Evolutionary conservation across 2,888 invertebrate genomes (phyloP).

Genomic region (Pandemis heparana): DNA sequence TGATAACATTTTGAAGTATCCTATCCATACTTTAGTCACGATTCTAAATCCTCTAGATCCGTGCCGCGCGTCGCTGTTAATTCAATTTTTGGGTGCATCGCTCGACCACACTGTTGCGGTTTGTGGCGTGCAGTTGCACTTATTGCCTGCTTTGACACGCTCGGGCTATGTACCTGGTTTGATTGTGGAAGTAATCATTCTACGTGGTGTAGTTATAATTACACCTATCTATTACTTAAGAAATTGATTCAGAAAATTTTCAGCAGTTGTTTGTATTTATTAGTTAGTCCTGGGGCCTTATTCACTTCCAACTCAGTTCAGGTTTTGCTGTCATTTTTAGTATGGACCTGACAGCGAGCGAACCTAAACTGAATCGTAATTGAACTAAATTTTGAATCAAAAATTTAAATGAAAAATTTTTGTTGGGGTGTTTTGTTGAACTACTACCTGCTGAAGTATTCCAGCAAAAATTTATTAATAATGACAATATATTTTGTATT

Average conservation of each 20-base stretch:
- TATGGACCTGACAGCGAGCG: neutral
- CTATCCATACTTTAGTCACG: neutral
- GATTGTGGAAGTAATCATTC: neutral
- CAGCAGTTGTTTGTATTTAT: too few species aligned
- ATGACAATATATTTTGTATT: too few species aligned
- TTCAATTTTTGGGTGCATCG: constrained; percentile 73
- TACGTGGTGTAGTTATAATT: neutral
- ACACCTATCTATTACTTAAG: neutral
- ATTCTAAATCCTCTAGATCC: constrained; percentile 37
- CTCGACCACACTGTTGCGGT: constrained; percentile 69
- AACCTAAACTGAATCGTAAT: neutral
- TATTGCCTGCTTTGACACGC: constrained; percentile 63
- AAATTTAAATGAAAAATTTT: too few species aligned
- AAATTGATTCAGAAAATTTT: too few species aligned
- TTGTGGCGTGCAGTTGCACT: constrained; percentile 64
- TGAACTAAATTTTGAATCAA: too few species aligned
- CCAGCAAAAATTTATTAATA: too few species aligned
- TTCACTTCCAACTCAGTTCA: too few species aligned
- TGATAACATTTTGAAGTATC: too few species aligned
- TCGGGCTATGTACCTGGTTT: constrained; percentile 32
- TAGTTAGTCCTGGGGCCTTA: too few species aligned
- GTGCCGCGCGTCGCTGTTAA: constrained; percentile 59
- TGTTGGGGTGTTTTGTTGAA: too few species aligned
- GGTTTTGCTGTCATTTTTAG: too few species aligned
- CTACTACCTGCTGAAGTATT: too few species aligned